Evolutionary conservation across 2,888 invertebrate species (phyloP), one percentile per base, ranked within the genome.

Genomic region (Diplolepis rosae): DNA sequence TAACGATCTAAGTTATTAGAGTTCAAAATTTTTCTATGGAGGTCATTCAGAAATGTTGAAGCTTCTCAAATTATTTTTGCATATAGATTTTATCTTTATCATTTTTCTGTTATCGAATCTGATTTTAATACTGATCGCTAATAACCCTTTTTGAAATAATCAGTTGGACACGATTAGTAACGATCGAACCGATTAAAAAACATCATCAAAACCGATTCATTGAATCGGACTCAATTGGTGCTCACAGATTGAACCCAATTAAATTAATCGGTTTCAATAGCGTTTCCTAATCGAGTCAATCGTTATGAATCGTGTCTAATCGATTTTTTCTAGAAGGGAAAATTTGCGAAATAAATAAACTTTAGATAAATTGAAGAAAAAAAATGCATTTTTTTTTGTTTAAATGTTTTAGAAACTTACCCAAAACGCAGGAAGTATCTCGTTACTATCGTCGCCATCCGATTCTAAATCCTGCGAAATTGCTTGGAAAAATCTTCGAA

Each of bases 361-460:
- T 30, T 30, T 30, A 0, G 15, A 1, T 4, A 6, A 15, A 15
- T 42, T 15, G 15, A 15, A 6, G n/a, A 42, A n/a, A 6, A 5
- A 42, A 2, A 11, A 11, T 15, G 13, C 5, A 15, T 15, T 13
- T 5, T 35, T 35, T 13, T 56, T 2, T 48, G 4, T 24, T n/a
- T 2, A 18, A n/a, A 30, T 54, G 30, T 54, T 54, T 52, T 35
- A 11, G 4, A 22, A 56, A 56, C 35, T 32, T 39, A 61, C 56
- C 56, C 56, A 61, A 61, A 35, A 35, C 7, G 56, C 56, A 24
- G 56, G 24, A 13, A 35, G n/a, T 9, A 56, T 35, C 22, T 39
- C 56, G 13, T 4, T 56, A 11, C 24, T 56, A 6, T 35, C 56
- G 13, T 61, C 39, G 1, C 24, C 24, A 22, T 3, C 24, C 22